phyloP scores from a whole-genome alignment of 2,113 vertebrate species.

The Onychostruthus taczanowskii region DNA sequence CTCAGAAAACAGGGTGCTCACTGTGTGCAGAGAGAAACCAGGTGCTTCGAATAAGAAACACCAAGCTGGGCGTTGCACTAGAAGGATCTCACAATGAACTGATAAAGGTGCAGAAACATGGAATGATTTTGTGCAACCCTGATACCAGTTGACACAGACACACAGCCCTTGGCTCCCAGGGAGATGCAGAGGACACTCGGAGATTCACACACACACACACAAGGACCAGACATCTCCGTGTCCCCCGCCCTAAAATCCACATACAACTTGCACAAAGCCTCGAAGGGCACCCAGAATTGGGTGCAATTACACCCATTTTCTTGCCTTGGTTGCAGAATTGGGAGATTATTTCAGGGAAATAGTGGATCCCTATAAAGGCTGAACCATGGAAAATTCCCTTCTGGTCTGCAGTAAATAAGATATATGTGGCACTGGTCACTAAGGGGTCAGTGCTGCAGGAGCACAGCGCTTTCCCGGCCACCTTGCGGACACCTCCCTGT shows the following conservation, averaged over 20 bases:
- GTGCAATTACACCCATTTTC: background rate
- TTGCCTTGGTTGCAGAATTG: background rate
- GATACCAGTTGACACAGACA: accelerated
- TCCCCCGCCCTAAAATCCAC: background rate
- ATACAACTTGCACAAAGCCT: background rate
- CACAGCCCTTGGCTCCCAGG: background rate
- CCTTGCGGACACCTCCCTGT: constrained; percentile 41
- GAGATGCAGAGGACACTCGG: background rate
- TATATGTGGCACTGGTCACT: constrained; percentile 59
- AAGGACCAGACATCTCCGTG: background rate
- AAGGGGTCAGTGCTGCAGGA: constrained; percentile 58
- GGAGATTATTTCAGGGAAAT: background rate
- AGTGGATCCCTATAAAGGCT: background rate
- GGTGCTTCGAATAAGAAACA: background rate
- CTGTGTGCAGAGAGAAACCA: background rate
- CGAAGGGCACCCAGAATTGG: background rate
- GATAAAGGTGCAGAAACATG: background rate
- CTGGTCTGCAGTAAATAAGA: constrained; percentile 51
- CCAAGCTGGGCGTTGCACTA: background rate
- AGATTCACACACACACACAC: background rate
- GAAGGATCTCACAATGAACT: background rate
- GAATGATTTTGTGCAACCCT: background rate
- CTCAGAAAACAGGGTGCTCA: background rate
- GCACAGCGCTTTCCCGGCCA: constrained; percentile 1
- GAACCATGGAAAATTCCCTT: constrained; percentile 45